Evolutionary conservation across 2,797 vertebrate genomes (phyloP).

Genomic region (Oreonectes daqikongensis): DNA sequence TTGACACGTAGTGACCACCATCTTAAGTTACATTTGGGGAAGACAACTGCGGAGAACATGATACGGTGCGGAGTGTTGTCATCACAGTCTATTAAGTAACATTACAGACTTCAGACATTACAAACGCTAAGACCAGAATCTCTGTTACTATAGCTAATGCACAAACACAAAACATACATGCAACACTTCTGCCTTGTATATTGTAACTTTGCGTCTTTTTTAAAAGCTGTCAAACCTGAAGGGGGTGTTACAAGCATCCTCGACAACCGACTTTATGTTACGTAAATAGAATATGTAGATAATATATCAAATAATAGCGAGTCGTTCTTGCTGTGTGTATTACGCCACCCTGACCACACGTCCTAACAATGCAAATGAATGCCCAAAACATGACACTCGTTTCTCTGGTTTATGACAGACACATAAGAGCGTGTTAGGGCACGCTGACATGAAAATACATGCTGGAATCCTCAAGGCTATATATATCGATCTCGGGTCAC

Average conservation of each 20-base stretch:
- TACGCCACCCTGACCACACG: not conserved
- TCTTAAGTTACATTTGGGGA: slow-evolving; percentile 69
- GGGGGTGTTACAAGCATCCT: not conserved
- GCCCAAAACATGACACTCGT: not conserved
- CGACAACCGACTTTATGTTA: too few species aligned
- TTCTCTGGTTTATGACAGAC: slow-evolving; percentile 21
- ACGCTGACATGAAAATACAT: not conserved
- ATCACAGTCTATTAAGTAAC: slow-evolving; percentile 34
- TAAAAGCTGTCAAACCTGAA: too few species aligned
- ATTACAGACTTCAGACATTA: not conserved
- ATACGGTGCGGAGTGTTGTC: slow-evolving; percentile 36
- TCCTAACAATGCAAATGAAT: not conserved
- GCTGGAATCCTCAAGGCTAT: not conserved
- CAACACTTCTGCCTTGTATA: not conserved
- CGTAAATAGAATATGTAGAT: too few species aligned
- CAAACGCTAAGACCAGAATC: not conserved
- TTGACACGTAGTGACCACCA: slow-evolving; percentile 61
- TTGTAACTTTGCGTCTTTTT: too few species aligned
- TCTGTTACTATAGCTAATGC: not conserved
- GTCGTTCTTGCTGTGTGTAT: not conserved
- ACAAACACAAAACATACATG: not conserved
- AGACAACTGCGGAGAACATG: slow-evolving; percentile 70
- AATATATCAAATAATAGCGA: not conserved
- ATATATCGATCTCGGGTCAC: not conserved
- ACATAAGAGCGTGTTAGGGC: not conserved